phyloP scores from a whole-genome alignment of 2,888 invertebrate genomes.

The Lasioglossum calceatum region DNA sequence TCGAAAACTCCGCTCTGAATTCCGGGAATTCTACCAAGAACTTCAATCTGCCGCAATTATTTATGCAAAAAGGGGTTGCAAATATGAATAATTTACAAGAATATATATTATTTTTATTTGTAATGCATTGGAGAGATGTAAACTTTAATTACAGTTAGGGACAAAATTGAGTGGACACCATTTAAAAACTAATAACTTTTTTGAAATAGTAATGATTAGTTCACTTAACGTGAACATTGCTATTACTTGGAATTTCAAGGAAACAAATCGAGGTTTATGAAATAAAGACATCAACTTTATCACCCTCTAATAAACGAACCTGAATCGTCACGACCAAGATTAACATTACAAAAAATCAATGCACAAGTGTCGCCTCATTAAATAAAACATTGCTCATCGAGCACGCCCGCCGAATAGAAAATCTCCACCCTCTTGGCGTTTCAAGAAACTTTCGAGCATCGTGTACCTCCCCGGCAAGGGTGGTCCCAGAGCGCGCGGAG shows the following conservation, averaged over 20 bases:
- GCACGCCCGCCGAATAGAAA: neutral
- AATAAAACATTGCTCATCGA: neutral
- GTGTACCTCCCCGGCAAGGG: neutral
- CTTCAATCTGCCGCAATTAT: neutral
- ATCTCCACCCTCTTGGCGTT: neutral
- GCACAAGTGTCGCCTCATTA: neutral
- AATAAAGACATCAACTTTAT: too few relatives aligned
- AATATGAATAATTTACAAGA: neutral
- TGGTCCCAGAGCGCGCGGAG: conserved; percentile 15
- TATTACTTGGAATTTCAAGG: neutral
- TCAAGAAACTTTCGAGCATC: neutral
- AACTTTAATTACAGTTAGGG: neutral
- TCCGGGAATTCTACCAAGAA: neutral
- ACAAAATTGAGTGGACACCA: neutral
- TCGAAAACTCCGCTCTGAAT: neutral
- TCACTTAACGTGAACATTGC: neutral
- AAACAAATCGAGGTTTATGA: neutral
- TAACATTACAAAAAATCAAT: neutral
- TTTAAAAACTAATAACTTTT: neutral
- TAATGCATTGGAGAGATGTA: neutral
- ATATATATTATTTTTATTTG: neutral
- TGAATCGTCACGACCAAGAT: neutral
- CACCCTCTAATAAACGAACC: neutral
- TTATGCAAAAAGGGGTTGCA: neutral
- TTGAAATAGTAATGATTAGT: neutral